Evolutionary conservation across 37 sponge, comb jelly and placozoan species (phyloP), one percentile per base, ranked within the genome.

Genomic region (Cliona cf. orientalis): DNA sequence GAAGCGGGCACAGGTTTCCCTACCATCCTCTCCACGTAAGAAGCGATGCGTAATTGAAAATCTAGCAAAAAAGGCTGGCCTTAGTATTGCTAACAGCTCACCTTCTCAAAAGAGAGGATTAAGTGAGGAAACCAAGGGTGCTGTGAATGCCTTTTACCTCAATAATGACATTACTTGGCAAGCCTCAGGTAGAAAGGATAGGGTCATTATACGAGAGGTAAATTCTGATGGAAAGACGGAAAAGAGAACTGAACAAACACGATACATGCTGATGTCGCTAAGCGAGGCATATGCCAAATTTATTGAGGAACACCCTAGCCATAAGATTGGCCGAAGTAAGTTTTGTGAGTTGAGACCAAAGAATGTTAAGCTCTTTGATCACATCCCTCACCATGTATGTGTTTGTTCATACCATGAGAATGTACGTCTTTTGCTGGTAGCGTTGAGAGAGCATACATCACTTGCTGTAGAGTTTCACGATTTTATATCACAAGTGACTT

Each of bases 321-420:
- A 19, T 22, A 71, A 81, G 34, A 81, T 70, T 69, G 72, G 82
- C 4, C 63, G 70, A 7, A 38, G 39, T 26, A 81, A 81, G 28
- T 81, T 81, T 29, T 81, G 80, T 66, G 82, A 81, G 60, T 71
- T 81, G 60, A 45, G 72, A 59, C 82, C 82, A 70, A 40, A 39
- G n/a, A 81, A 81, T 70, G 61, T 81, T 4, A 81, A 81, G 37
- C 31, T 71, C 12, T 81, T 81, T 70, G 72, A 81, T 59, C 64
- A 81, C n/a, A n/a, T n/a, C n/a, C 34, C 53, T 83, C 83, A 83
- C 32, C 64, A 83, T 58, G 83, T 83, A 44, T 73, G 83, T 72
- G 63, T 83, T 3, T 83, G 83, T 49, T 58, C 53, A 23, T 73
- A 83, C 57, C 73, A 83, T 62, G 83, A 83, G 46, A 83, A 83